These are phyloP conservation scores for Euura saliciscinereae DNA, from an alignment of 1,140 invertebrate species.

Conservation along the genomic window DNA sequence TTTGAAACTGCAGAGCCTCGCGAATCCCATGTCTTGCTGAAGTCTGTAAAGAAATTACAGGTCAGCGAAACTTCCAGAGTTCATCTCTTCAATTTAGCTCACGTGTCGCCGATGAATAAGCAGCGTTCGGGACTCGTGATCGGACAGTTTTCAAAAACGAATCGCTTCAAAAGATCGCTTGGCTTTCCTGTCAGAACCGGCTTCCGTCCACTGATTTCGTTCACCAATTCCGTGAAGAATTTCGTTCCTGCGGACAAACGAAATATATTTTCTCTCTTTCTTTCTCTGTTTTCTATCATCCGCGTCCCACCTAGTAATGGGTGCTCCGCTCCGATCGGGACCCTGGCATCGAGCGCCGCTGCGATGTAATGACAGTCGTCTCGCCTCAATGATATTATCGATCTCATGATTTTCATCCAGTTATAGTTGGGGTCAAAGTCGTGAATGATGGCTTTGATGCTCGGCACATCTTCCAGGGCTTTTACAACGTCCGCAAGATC, in stretches of 20 bases:
- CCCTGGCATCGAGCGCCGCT: slow-evolving; percentile 31
- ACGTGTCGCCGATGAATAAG: slow-evolving; percentile 70
- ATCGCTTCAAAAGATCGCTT: slow-evolving; percentile 54
- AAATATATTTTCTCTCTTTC: slow-evolving; percentile 37
- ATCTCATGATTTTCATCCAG: slow-evolving; percentile 38
- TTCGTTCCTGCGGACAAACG: slow-evolving; percentile 53
- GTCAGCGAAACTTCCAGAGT: neutral
- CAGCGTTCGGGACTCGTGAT: slow-evolving; percentile 59
- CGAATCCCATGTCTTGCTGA: slow-evolving; percentile 64
- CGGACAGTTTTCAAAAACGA: slow-evolving; percentile 49
- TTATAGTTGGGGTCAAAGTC: slow-evolving; percentile 39
- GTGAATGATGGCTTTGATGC: slow-evolving; percentile 41
- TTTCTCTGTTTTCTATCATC: slow-evolving; percentile 62
- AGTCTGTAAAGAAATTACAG: slow-evolving; percentile 48
- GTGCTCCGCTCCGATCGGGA: slow-evolving; percentile 39
- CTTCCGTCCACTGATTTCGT: slow-evolving; percentile 45
- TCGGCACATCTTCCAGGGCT: slow-evolving; percentile 20
- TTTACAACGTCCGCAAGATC: slow-evolving; percentile 11
- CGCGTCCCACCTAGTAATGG: slow-evolving; percentile 60
- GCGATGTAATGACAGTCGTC: slow-evolving; percentile 35
- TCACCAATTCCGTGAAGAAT: slow-evolving; percentile 57
- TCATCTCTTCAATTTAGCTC: slow-evolving; percentile 29
- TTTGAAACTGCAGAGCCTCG: slow-evolving; percentile 59
- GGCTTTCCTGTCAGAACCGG: slow-evolving; percentile 63
- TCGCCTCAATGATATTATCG: slow-evolving; percentile 28